Evolutionary conservation across 1,140 invertebrate genomes (phyloP), one percentile per base, ranked within the genome.

Genomic region (Saxidomus purpurata): DNA sequence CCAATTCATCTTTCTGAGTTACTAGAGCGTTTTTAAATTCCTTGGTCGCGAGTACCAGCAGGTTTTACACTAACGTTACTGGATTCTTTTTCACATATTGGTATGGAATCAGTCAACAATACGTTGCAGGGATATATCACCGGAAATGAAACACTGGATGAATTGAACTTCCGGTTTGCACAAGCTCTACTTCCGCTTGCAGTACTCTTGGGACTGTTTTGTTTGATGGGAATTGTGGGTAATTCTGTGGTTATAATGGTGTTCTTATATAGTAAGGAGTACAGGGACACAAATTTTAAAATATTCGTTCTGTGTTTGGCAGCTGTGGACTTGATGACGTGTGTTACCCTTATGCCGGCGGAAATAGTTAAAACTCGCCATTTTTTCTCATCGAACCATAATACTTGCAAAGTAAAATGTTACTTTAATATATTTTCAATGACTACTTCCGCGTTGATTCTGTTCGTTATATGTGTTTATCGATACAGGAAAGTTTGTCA

Each of bases 351-450:
- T 0, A 69, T 89, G 34, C 87, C 87, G 22, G 59, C 67, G 19
- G 87, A 89, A 55, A 89, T 82, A 22, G 11, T 89, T 22, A 89
- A 89, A 74, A 81, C 59, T 36, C 38, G 59, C 31, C 31, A 71
- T 43, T 89, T 47, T 82, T 89, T 81, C 63, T 52, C 47, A 34
- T 19, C 59, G 19, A n/a, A 74, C 49, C 9, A 22, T 61, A n/a
- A 31, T 43, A 11, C 82, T 28, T 86, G 85, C 36, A 90, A 88
- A 69, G 79, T 69, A 15, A 90, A 84, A 28, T 88, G 87, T 49
- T 79, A 49, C 43, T 49, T 79, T 4, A 79, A 25, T 25, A 47
- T 49, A 8, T 79, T 79, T 79, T 17, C 43, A 9, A 49, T 79
- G 40, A 49, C 38, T 47, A 19, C 28, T 25, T 22, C 38, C 9